Evolutionary conservation across 1,140 invertebrate species (phyloP).

Genomic region (Drosophila nannoptera): DNA sequence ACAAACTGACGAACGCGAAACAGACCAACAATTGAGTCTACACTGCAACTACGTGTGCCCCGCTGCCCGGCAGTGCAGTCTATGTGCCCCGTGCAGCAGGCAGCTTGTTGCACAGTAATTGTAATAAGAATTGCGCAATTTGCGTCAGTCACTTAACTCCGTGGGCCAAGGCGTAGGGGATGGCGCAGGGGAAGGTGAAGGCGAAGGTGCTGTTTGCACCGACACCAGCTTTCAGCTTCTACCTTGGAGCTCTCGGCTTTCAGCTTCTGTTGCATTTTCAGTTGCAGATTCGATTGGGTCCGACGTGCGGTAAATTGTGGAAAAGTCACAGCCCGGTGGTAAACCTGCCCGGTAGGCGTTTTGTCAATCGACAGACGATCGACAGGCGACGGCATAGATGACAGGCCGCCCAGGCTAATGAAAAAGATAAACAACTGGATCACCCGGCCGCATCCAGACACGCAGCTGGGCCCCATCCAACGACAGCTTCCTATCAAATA

Average conservation of each 20-base stretch:
- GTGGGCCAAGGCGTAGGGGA: conserved; percentile 11
- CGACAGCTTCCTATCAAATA: conserved; percentile 12
- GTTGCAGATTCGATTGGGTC: conserved; percentile 20
- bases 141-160: conserved; percentile 71
- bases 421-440: conserved; percentile 76
- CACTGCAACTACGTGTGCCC: conserved; percentile 47
- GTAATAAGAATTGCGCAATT: conserved; percentile 77
- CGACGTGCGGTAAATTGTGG: conserved; percentile 64
- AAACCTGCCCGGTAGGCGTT: conserved; percentile 61
- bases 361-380: conserved; percentile 70
- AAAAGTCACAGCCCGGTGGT: conserved; percentile 56
- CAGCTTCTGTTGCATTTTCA: conserved; percentile 3
- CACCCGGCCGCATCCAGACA: conserved; percentile 39
- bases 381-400: conserved; percentile 72
- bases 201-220: background rate
- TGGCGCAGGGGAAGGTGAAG: background rate
- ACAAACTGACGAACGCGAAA: conserved; percentile 5
- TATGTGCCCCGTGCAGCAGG: conserved; percentile 8
- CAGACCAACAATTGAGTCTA: conserved; percentile 18
- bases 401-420: conserved; percentile 75
- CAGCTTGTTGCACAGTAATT: conserved; percentile 67
- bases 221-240: conserved; percentile 10
- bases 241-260: background rate
- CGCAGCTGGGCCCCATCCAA: conserved; percentile 30
- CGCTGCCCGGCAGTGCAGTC: conserved; percentile 11